Percentiles rank a stretch among this genome's conserved stretches.
phyloP scores from a whole-genome alignment of 2,797 vertebrate genomes.

The Numenius phaeopus region DNA sequence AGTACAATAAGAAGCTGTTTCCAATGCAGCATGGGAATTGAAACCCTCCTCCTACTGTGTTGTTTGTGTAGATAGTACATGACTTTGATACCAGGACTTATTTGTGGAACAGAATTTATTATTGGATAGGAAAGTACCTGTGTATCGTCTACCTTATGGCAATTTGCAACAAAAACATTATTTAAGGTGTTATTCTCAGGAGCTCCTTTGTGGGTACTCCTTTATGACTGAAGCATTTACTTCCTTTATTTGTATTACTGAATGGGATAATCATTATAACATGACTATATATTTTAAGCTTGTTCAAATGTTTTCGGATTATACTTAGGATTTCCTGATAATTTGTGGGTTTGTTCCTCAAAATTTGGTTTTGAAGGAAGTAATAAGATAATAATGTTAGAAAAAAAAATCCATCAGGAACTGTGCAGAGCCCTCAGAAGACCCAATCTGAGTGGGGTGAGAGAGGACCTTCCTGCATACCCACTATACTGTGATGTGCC shows the following conservation, averaged over 20 bases:
- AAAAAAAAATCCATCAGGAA: background rate
- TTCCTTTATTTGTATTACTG: background rate
- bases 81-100: background rate
- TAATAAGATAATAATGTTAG: background rate
- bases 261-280: background rate
- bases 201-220: background rate
- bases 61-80: background rate
- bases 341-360: background rate
- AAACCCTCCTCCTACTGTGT: background rate
- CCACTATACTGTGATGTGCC: background rate
- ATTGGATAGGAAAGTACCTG: background rate
- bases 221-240: background rate
- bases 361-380: background rate
- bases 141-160: background rate
- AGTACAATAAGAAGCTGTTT: background rate
- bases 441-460: background rate
- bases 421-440: background rate
- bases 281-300: background rate
- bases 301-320: background rate
- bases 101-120: background rate
- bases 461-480: background rate
- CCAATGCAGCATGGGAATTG: background rate
- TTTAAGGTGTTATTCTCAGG: background rate
- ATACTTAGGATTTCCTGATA: background rate
- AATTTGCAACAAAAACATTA: background rate